Base-by-base conservation (phyloP, 2,797 vertebrate species). In the Caiman crocodilus region DNA sequence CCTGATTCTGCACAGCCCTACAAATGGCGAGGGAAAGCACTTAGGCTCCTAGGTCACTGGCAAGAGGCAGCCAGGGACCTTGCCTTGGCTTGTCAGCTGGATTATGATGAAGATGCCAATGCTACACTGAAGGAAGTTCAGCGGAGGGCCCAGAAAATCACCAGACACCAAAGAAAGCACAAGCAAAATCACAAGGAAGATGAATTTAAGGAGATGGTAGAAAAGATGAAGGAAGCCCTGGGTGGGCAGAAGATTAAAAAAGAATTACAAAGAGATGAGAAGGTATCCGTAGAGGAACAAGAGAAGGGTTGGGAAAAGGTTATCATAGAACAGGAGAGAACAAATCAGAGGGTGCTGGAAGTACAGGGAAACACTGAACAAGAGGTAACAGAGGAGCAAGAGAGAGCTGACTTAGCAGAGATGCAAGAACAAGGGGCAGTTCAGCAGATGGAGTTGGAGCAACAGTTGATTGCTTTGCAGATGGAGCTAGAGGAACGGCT, bases 1-100 rank as follows among this genome's bases (percentile, higher is more conserved):
- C 98, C 98, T 64, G 97, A 98, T 96, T 98, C 98, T 57, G 98
- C 98, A 94, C 98, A 98, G 96, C 97, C 98, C 1, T 99, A 98
- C 95, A 98, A 98, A 94, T 98, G 98, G 98, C 97, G 98, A 90
- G 98, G 98, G 9, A 98, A 98, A 82, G 98, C 98, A 81, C 98
- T 98, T 97, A 97, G 94, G 97, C 60, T 88, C 77, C 55, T 86
- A 4, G 58, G 82, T 57, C 7, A 0, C 58, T 91, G 76, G 81
- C 79, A 88, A 25, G 65, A 93, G 60, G 82, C 82, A 65, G 42
- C 82, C 14, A 32, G 78, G 78, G 87, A 86, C 86, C 56, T 88
- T 17, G 58, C 76, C 50, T 25, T 81, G 35, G 79, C 82, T 61
- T 91, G 73, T 81, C 84, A 56, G 15, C 35, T 90, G 74, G 58